Base-by-base conservation (phyloP, 2,113 vertebrate genomes). In the Anser brachyrhynchus region DNA sequence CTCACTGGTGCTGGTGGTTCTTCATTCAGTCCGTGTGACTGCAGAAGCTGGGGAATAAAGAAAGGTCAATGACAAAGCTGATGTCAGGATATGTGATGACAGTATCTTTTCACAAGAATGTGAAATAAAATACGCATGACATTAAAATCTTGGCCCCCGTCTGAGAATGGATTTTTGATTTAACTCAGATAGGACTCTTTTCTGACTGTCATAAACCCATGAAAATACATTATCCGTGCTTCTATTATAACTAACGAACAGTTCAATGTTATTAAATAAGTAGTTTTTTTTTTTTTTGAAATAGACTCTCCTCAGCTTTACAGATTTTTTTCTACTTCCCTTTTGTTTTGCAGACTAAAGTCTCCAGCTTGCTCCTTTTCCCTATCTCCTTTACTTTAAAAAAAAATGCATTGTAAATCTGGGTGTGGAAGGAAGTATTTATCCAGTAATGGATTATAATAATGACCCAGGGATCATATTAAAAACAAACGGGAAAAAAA, bases 191-290 rank as follows among this genome's bases (percentile, higher is more conserved):
- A 29, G 26, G 41, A 71, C 13, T 81, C 57, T 23, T 28, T 79
- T 66, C 55, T 43, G 16, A 70, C 57, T 65, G 31, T 39, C 69
- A 66, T n/a, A 90, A 84, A 49, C 15, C 46, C 29, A 33, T 77
- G 84, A 89, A 85, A 93, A 89, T 70, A 35, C 22, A 21, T 92
- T 92, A 72, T 65, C 58, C 39, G 31, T 10, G 11, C 76, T 83
- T 54, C 62, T 51, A 13, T 92, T 52, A 28, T 26, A 82, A 85
- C 37, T 59, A 54, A 41, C 13, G 44, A 70, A 73, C 29, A 74
- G 25, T 66, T 86, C 44, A 73, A 39, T 59, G 43, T 35, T 88
- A 55, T 44, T 83, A n/a, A 80, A 70, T 31, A 66, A 41, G 18
- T 17, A 26, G 11, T 0, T 11, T 8, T 9, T 5, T 4, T n/a